Conservation (phyloP, 2,797 vertebrate species). For the Enteromius argenteus region DNA sequence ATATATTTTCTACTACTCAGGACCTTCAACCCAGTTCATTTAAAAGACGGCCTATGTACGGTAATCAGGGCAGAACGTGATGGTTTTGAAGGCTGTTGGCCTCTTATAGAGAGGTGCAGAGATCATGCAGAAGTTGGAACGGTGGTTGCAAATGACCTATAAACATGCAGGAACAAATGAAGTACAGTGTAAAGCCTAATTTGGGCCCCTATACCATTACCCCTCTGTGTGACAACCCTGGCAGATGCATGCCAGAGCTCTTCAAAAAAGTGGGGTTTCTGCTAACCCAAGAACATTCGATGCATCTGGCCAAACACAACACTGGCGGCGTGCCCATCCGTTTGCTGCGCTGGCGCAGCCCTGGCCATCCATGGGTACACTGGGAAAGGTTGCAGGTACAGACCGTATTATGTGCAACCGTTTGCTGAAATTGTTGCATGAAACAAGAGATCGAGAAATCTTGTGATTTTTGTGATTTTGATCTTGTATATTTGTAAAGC, state of each 20-base stretch:
- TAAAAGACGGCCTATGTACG: slow-evolving; percentile 9
- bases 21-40: slow-evolving; percentile 6
- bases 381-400: slow-evolving; percentile 66
- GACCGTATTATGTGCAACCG: not conserved
- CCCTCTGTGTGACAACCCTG: slow-evolving; percentile 73
- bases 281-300: slow-evolving; percentile 83
- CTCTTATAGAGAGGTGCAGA: slow-evolving; percentile 38
- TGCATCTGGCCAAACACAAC: slow-evolving; percentile 86
- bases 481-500: not conserved
- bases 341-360: slow-evolving; percentile 78
- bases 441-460: not conserved
- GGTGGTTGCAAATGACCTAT: slow-evolving; percentile 74
- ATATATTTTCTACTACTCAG: not conserved
- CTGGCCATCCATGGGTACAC: slow-evolving; percentile 73
- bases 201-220: slow-evolving; percentile 83
- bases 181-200: slow-evolving; percentile 81
- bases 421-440: slow-evolving; percentile 1
- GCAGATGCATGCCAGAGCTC: slow-evolving; percentile 76
- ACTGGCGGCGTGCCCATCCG: slow-evolving; percentile 80
- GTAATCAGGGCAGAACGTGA: not conserved
- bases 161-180: slow-evolving; percentile 76
- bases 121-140: slow-evolving; percentile 58
- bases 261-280: slow-evolving; percentile 77
- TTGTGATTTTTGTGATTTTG: not conserved
- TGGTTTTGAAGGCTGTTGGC: slow-evolving; percentile 3